Base-by-base conservation (phyloP, 2,888 invertebrate genomes). In the Lasioglossum malachurum region DNA sequence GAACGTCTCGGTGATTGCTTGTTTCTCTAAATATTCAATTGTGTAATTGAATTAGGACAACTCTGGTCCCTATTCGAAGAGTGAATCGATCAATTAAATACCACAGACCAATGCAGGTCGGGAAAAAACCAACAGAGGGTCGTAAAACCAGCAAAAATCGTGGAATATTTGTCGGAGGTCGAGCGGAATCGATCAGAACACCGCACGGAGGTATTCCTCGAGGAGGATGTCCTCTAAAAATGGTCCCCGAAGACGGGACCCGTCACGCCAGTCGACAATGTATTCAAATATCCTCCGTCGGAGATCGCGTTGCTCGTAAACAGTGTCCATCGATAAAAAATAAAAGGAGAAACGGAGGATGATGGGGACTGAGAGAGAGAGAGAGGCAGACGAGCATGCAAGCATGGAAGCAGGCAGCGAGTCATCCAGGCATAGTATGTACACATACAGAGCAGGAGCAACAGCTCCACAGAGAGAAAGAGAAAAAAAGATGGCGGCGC, bases 401-500 rank as follows among this genome's bases (percentile, higher is more conserved):
- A 41, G 16, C 44, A 31, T 44, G 23, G 23, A 16, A 41, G 16
- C 57, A 57, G 31, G 31, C 35, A 10, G 31, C 16, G 27, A 27
- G 23, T 23, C 44, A n/a, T 44, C 19, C 38, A 38, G 31, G 23
- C 35, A 64, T 44, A 12, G 35, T 23, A 64, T 23, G 35, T n/a
- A 57, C 4, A 35, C 1, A 4, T 27, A 46, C 46, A 35, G 67
- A 44, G 35, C 64, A 75, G 71, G 41, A 49, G 83, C 76, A 78
- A 84, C 78, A 87, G 83, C 64, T 77, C 82, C 57, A 1, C 57
- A 12, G 57, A 57, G 57, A 57, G n/a, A 57, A 44, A 44, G 57
- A 57, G 80, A 69, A 72, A 79, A 78, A 84, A 89, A 89, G 81
- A 91, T 91, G 92, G 92, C 91, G 88, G 84, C 84, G 87, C 80